Conservation (phyloP, 2,113 vertebrate species). For the Ammodytes dubius region DNA sequence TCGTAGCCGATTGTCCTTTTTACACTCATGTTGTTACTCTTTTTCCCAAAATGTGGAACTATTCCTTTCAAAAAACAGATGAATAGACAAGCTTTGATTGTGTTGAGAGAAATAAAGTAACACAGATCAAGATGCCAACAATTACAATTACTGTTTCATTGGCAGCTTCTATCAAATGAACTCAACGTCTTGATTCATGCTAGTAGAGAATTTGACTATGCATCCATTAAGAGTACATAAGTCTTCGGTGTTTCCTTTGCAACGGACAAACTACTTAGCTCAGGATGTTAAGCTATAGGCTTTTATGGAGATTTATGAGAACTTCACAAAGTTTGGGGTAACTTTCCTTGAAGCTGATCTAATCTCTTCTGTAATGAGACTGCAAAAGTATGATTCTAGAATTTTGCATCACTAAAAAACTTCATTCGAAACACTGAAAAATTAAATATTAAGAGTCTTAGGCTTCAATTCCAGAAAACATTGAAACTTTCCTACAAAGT, state of each 20-base stretch:
- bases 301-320: constrained; percentile 31
- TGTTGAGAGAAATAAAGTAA: not conserved
- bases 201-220: constrained; percentile 3
- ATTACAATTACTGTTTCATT: not conserved
- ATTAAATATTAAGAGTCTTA: too few species aligned
- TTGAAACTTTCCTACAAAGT: constrained; percentile 11
- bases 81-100: not conserved
- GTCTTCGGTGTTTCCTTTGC: constrained; percentile 32
- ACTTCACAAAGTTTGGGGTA: not conserved
- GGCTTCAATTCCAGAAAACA: not conserved
- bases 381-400: not conserved
- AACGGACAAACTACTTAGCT: constrained; percentile 19
- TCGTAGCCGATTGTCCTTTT: not conserved
- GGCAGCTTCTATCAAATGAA: constrained; percentile 5
- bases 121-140: not conserved
- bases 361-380: not conserved
- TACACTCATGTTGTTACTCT: not conserved
- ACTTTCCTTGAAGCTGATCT: not conserved
- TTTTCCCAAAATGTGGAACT: not conserved
- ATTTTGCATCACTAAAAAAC: too few species aligned
- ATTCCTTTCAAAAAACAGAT: too few species aligned
- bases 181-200: constrained; percentile 37
- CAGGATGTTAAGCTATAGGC: not conserved
- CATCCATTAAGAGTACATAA: constrained; percentile 13
- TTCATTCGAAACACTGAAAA: too few species aligned